Conservation (phyloP, 2,797 vertebrate genomes). For the Bryconaethiops microstoma region DNA sequence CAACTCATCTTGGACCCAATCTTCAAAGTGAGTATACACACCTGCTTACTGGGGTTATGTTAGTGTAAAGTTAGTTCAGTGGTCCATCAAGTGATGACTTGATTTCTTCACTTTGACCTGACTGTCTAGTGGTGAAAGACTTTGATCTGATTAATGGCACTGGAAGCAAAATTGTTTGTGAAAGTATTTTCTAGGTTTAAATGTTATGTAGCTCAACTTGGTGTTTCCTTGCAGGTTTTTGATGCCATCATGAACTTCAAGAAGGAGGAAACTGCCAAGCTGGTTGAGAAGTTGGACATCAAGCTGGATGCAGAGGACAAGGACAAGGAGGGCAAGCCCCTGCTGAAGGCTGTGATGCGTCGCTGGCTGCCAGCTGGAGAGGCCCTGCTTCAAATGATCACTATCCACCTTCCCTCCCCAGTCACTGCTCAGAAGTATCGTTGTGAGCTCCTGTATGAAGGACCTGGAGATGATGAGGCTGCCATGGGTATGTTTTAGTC, state of each 20-base stretch:
- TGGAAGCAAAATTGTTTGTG: neutral
- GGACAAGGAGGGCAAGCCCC: constrained; percentile 91
- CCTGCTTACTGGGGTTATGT: too few species aligned
- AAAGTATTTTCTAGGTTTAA: too few species aligned
- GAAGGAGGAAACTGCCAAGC: constrained; percentile 88
- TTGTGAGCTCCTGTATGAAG: constrained; percentile 95
- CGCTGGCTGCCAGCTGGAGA: constrained; percentile 96
- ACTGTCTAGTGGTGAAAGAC: constrained; percentile 84
- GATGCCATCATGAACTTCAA: constrained; percentile 95
- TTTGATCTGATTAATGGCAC: constrained; percentile 71
- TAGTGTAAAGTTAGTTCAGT: neutral
- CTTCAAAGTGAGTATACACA: constrained; percentile 81
- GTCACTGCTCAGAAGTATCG: constrained; percentile 95
- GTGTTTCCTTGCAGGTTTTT: constrained; percentile 79
- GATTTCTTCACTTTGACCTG: constrained; percentile 99
- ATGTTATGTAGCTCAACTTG: neutral
- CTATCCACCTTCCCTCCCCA: constrained; percentile 94
- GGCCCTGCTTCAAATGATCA: constrained; percentile 95
- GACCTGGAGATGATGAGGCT: constrained; percentile 90
- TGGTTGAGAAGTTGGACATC: constrained; percentile 90
- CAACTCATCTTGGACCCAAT: constrained; percentile 91
- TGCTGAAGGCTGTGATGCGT: constrained; percentile 95
- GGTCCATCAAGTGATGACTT: constrained; percentile 81
- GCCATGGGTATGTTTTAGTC: constrained; percentile 83
- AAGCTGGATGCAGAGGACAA: constrained; percentile 91